phyloP scores from a whole-genome alignment of 2,113 vertebrate genomes.

The Burhinus bistriatus region DNA sequence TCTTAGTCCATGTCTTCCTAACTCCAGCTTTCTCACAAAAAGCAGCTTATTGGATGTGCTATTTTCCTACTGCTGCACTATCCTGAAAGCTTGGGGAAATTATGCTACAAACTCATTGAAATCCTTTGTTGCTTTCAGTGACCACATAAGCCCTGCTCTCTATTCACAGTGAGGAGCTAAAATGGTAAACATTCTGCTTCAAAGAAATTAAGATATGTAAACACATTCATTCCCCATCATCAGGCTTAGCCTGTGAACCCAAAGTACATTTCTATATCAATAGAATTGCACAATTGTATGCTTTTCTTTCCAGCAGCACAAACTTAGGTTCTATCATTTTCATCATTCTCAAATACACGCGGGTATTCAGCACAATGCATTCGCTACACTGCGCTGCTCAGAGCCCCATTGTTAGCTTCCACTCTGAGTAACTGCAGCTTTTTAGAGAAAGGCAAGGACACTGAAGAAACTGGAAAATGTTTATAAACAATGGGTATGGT shows the following conservation, averaged over 20 bases:
- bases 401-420: not conserved
- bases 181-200: slow-evolving; percentile 9
- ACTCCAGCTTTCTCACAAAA: not conserved
- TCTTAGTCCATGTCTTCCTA: not conserved
- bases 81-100: not conserved
- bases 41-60: not conserved
- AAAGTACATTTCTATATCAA: slow-evolving; percentile 12
- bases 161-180: slow-evolving; percentile 9
- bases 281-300: not conserved
- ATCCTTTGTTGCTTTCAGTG: slow-evolving; percentile 24
- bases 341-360: not conserved
- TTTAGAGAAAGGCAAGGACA: not conserved
- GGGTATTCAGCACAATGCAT: not conserved
- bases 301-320: not conserved
- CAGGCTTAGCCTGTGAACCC: slow-evolving; percentile 20
- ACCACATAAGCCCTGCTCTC: not conserved
- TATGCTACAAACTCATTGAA: not conserved
- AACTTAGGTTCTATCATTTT: slow-evolving; percentile 14
- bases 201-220: slow-evolving; percentile 45
- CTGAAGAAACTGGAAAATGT: not conserved
- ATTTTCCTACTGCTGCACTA: not conserved
- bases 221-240: slow-evolving; percentile 16
- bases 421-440: not conserved
- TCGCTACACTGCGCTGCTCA: not conserved
- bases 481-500: not conserved